These are phyloP conservation scores for Galago senegalensis DNA, from an alignment of 2,797 vertebrate species.

Conservation along the genomic window DNA sequence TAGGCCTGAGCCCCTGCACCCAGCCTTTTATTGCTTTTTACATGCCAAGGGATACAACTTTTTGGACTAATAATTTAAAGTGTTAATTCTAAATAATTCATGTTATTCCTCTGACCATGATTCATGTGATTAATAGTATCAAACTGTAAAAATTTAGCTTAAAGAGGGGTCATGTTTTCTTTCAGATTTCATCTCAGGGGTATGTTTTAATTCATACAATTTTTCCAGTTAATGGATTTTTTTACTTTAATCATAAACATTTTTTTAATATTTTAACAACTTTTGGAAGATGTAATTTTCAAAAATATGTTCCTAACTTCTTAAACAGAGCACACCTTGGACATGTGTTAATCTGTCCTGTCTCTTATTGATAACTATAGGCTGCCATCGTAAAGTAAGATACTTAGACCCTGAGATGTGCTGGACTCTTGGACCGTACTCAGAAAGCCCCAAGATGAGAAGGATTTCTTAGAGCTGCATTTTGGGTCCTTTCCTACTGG, in stretches of 20 bases:
- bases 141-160: not conserved
- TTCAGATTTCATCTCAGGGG: not conserved
- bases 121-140: not conserved
- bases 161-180: not conserved
- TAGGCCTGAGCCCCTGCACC: not conserved
- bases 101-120: not conserved
- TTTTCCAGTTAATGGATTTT: not conserved
- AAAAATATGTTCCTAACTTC: not conserved
- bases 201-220: not conserved
- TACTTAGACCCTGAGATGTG: not conserved
- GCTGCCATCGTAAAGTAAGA: not conserved
- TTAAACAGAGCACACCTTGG: not conserved
- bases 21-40: not conserved
- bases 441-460: not conserved
- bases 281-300: slow-evolving; percentile 13
- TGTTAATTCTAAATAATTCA: slow-evolving; percentile 42
- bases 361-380: not conserved
- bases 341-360: not conserved
- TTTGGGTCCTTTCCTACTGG: not conserved
- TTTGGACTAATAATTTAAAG: not conserved
- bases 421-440: not conserved
- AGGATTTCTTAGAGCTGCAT: not conserved
- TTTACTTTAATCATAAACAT: not conserved
- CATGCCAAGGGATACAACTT: not conserved
- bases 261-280: slow-evolving; percentile 1